Percentiles rank a stretch among this genome's conserved stretches.
Evolutionary conservation across 2,113 vertebrate species (phyloP).

Genomic region (Pelodiscus sinensis): DNA sequence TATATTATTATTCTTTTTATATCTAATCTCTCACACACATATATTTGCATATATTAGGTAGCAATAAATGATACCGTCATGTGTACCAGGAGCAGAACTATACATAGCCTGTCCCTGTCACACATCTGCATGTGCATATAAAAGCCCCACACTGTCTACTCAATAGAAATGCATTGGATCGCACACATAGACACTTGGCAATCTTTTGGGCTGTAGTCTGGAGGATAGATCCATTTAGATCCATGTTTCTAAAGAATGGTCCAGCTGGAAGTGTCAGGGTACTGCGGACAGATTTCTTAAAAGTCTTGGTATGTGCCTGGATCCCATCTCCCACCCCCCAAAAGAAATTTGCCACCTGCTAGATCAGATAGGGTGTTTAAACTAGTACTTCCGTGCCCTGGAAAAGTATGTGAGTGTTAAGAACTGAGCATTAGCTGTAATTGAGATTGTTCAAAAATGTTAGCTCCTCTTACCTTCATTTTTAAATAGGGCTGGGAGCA

Average conservation of each 20-base stretch:
- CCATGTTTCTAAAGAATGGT: too few relatives aligned
- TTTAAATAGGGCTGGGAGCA: conserved; percentile 24
- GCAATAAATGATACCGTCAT: too few relatives aligned
- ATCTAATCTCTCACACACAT: neutral
- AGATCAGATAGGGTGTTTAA: rapidly evolving
- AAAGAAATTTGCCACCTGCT: neutral
- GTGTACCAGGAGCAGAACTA: neutral
- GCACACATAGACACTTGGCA: too few relatives aligned
- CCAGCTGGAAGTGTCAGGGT: too few relatives aligned
- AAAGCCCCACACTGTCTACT: neutral
- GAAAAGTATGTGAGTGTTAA: neutral
- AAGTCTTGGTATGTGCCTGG: neutral
- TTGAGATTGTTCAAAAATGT: neutral
- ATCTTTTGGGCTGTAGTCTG: too few relatives aligned
- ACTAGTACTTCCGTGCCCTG: neutral
- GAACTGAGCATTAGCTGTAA: neutral
- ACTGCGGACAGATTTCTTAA: too few relatives aligned
- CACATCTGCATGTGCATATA: neutral
- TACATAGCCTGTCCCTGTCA: neutral
- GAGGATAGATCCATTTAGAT: too few relatives aligned
- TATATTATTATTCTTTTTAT: neutral
- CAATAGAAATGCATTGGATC: too few relatives aligned
- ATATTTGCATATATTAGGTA: too few relatives aligned
- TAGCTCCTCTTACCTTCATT: conserved; percentile 17
- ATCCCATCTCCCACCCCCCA: neutral